Base-by-base conservation (phyloP, 92 coral and sea anemone genomes). In the Siderastrea siderea region DNA sequence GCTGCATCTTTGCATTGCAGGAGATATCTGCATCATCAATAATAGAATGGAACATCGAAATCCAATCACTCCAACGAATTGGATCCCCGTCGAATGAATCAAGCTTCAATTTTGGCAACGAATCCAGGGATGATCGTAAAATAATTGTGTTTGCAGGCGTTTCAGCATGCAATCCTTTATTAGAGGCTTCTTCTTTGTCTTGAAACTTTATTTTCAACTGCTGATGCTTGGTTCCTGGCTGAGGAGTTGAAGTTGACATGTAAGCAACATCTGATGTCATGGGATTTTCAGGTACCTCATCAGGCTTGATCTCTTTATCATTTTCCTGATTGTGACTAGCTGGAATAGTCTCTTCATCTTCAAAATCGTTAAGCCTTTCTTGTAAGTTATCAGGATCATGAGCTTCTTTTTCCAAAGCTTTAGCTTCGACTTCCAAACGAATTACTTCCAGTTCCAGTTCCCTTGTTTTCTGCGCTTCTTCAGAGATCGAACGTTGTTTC, bases 1-100 rank as follows among this genome's bases (percentile, higher is more conserved):
- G 85, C 51, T 80, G 85, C 85, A 80, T 80, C 85, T 80, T 77
- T 13, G 85, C 72, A 68, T 80, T 80, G 9, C 66, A 49, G 47
- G 85, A 62, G 17, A 80, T 80, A 46, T 80, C 77, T 54, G 86
- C 86, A 66, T 68, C 86, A 58, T 82, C 63, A 67, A 68, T 69
- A 50, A 82, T 51, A 15, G 78, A 69, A 67, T n/a, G 51, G 57
- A 77, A 82, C 86, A 82, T 82, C 68, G 68, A 50, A 3, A 69
- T 49, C 86, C 54, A 82, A 70, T 82, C 86, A 66, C 75, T 66
- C 86, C 78, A 82, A 68, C 48, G 38, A 66, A 68, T 66, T 16
- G 86, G 78, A 82, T 82, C 86, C 1, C 86, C 77, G 68, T 82
- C 78, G 16, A 68, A 82, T 17, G 64, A 43, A 68, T 70, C 72